Percentiles rank a stretch among this genome's conserved stretches.
Evolutionary conservation across 2,888 invertebrate genomes (phyloP).

Genomic region (Prenolepis imparis): DNA sequence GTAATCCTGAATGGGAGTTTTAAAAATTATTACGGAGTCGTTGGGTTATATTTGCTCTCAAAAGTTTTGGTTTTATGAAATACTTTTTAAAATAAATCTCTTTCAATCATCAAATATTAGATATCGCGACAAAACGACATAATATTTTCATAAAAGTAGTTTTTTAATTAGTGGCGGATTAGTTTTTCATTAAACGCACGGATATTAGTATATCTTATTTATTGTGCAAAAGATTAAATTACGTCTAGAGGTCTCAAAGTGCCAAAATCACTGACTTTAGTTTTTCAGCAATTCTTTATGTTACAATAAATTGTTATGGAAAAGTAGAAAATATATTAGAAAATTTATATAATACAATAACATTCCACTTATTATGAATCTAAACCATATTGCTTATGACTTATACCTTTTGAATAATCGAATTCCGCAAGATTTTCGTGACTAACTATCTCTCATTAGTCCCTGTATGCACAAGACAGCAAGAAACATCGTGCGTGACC

Average conservation of each 20-base stretch:
- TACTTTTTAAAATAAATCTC: too few relatives aligned
- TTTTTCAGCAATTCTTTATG: not conserved
- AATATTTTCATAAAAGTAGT: too few relatives aligned
- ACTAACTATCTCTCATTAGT: not conserved
- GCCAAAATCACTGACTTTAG: not conserved
- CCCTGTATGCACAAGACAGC: constrained; percentile 1
- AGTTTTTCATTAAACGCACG: not conserved
- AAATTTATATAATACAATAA: not conserved
- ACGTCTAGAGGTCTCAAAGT: not conserved
- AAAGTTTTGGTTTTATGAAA: too few relatives aligned
- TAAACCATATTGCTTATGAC: not conserved
- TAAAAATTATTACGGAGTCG: not conserved
- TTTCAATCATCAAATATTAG: too few relatives aligned
- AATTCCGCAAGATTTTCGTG: not conserved
- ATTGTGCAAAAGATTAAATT: not conserved
- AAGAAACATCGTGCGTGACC: constrained; percentile 26
- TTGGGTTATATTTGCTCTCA: too few relatives aligned
- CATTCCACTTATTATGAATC: not conserved
- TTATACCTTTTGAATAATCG: not conserved
- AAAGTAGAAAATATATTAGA: not conserved
- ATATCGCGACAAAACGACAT: too few relatives aligned
- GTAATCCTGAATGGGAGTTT: not conserved
- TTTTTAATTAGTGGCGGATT: not conserved
- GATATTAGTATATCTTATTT: not conserved
- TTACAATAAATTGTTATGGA: not conserved